These are phyloP conservation scores for Chaenocephalus aceratus DNA, from an alignment of 2,113 vertebrate species.

Conservation along the genomic window DNA sequence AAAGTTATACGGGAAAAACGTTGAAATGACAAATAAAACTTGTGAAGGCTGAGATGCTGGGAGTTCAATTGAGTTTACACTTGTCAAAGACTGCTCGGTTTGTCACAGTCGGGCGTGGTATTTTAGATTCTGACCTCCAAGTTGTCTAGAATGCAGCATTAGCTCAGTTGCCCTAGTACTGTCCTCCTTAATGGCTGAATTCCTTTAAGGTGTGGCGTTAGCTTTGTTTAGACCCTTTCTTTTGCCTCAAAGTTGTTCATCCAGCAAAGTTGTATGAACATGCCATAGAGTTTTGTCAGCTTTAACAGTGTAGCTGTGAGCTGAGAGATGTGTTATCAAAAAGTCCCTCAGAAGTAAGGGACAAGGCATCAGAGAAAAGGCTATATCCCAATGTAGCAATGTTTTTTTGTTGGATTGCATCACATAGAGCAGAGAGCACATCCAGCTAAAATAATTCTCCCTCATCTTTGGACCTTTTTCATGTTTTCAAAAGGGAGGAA, in stretches of 20 bases:
- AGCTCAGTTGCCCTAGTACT: neutral
- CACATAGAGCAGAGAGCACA: constrained; percentile 29
- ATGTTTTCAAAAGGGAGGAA: constrained; percentile 35
- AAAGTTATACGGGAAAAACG: neutral
- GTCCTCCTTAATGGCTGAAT: neutral
- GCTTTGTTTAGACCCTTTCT: neutral
- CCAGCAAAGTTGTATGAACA: neutral
- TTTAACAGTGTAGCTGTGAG: constrained; percentile 21
- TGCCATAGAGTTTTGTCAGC: neutral
- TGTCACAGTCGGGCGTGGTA: too few species aligned
- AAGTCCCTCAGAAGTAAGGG: constrained; percentile 32
- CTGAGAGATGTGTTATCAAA: neutral
- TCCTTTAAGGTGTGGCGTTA: neutral
- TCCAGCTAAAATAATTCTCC: constrained; percentile 40
- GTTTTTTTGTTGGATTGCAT: constrained; percentile 42
- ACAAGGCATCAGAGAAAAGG: constrained; percentile 39
- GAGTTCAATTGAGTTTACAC: too few species aligned
- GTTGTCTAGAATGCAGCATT: too few species aligned
- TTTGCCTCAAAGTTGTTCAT: neutral
- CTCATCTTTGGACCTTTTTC: constrained; percentile 36
- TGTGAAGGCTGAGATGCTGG: too few species aligned
- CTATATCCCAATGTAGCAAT: neutral
- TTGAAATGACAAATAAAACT: neutral
- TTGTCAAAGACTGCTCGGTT: too few species aligned
- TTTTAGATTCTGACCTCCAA: too few species aligned